phyloP scores from a whole-genome alignment of 2,888 invertebrate species.

The Exocentrus adspersus region DNA sequence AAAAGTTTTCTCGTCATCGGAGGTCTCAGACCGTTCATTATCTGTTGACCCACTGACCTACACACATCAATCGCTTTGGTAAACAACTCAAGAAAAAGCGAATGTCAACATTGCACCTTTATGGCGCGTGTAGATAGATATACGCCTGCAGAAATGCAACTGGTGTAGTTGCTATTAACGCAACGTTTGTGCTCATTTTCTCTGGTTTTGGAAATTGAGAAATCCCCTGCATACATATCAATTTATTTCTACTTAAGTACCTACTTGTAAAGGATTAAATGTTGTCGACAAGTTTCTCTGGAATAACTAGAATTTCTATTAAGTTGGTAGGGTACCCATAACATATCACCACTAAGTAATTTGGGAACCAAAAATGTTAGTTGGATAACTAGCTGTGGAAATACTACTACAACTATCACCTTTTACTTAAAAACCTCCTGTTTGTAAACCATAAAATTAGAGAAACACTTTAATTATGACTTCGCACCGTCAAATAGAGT shows the following conservation, averaged over 20 bases:
- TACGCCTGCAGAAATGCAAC: slow-evolving; percentile 10
- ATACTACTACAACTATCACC: too few relatives aligned
- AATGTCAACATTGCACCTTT: slow-evolving; percentile 38
- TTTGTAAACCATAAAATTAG: too few relatives aligned
- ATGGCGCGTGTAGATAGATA: slow-evolving; percentile 28
- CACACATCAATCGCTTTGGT: slow-evolving; percentile 8
- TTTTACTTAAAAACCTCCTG: too few relatives aligned
- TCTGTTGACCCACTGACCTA: slow-evolving; percentile 29
- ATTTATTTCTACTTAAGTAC: neutral
- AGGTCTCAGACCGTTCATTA: slow-evolving; percentile 22
- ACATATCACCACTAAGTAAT: too few relatives aligned
- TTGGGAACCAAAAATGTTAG: too few relatives aligned
- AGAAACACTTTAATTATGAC: too few relatives aligned
- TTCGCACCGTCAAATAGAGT: too few relatives aligned
- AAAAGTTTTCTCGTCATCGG: neutral
- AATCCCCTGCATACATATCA: neutral
- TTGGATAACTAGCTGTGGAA: too few relatives aligned
- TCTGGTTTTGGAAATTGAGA: neutral
- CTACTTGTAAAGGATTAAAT: too few relatives aligned
- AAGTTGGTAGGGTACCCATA: too few relatives aligned
- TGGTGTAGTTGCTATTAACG: neutral
- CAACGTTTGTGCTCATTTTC: neutral
- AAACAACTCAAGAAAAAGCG: slow-evolving; percentile 28
- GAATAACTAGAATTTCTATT: too few relatives aligned
- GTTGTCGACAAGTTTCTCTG: too few relatives aligned